Evolutionary conservation across 2,113 vertebrate species (phyloP), one percentile per base, ranked within the genome.

Genomic region (Eretmochelys imbricata): DNA sequence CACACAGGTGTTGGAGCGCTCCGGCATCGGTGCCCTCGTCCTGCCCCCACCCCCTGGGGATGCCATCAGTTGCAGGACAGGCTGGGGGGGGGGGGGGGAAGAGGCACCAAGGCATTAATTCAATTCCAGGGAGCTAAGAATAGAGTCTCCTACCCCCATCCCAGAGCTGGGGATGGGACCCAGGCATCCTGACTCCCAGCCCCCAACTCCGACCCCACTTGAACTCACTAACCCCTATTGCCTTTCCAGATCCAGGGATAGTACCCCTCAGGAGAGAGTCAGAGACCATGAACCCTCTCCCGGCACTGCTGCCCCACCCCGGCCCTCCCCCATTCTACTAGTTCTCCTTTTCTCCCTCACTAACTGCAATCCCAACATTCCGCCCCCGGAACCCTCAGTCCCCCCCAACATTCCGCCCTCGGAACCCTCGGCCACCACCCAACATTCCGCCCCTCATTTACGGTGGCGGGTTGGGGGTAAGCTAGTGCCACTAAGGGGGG

Each of bases 1-100:
- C 24, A 90, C 92, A 88, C 97, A 96, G n/a, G 94, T 92, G 55
- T 92, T 88, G 17, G 91, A 49, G 55, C 82, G 85, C 2, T 50
- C 83, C 7, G 86, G 79, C 22, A 79, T 72, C 2, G 90, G 55
- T 13, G 55, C 75, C 29, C 24, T 8, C 14, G 54, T 42, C 19
- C 22, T 42, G 75, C 75, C 24, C 75, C 20, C 75, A 27, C 38
- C 10, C 11, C 75, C 75, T 3, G 42, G 42, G 42, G 75, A 24
- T 6, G 42, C 22, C 12, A 25, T 46, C 38, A 24, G 75, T 10
- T 42, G 42, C 24, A 46, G 42, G 38, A 46, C 25, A 6, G 42
- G 75, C 75, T 76, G 75, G 8, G 24, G 75, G 75, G 24, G 11
- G 42, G 7, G 24, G 72, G 75, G 38, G 11, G 5, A 5, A 46